Conservation (phyloP, 2,888 invertebrate species). For the Adelognathus sp. region DNA sequence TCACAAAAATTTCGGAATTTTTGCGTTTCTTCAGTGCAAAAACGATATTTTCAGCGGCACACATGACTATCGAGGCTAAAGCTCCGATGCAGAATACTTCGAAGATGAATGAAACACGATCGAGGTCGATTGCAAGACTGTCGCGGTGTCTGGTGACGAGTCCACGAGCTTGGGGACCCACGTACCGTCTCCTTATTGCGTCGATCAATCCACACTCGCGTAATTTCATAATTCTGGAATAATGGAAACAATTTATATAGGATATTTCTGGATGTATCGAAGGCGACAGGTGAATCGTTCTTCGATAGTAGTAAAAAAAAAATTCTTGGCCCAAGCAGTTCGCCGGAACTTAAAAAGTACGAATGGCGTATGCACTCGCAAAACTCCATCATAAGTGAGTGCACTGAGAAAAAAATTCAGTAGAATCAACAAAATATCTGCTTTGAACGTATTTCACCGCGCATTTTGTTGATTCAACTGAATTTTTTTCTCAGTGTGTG, state of each 20-base stretch:
- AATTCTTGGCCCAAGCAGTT: no score
- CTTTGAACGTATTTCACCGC: no score
- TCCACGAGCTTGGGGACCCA: background rate
- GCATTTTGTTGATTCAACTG: no score
- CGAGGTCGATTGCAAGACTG: conserved; percentile 46
- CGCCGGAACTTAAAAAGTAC: no score
- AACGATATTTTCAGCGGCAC: conserved; percentile 46
- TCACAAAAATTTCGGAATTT: background rate
- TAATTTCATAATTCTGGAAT: conserved; percentile 43
- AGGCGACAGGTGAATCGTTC: no score
- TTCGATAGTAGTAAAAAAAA: no score
- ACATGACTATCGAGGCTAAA: conserved; percentile 43
- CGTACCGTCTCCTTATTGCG: conserved; percentile 26
- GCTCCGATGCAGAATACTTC: conserved; percentile 44
- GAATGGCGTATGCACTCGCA: no score
- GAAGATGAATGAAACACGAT: conserved; percentile 58
- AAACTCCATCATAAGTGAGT: no score
- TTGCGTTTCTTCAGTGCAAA: background rate
- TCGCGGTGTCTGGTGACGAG: background rate
- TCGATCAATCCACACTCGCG: conserved; percentile 28
- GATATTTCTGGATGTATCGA: background rate
- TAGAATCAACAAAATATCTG: no score
- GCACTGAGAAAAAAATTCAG: no score
- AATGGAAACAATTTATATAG: background rate
- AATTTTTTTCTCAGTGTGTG: no score